Base-by-base conservation (phyloP, 2,888 invertebrate genomes). In the Diarsia mendica region DNA sequence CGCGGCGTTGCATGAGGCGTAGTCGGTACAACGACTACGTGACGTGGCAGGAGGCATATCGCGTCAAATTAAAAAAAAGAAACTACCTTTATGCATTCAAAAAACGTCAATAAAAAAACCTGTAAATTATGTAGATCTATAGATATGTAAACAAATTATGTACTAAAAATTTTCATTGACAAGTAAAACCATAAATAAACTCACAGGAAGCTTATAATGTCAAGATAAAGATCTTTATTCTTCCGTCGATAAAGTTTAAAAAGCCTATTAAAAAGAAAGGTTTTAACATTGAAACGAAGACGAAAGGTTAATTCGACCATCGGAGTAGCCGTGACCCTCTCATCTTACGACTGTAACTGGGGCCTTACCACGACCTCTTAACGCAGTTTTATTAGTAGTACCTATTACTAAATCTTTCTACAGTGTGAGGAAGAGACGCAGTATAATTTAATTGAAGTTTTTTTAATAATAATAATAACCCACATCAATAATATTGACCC, bases 201-300 rank as follows among this genome's bases (percentile, higher is more conserved):
- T 74, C 39, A 58, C 55, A 46, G 80, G n/a, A 53, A 70, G 3
- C 28, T 28, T 64, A 53, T 33, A 80, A 68, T 81, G 23, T 61
- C 65, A 44, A 33, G n/a, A 33, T 61, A 82, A 60, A 33, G 8
- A n/a, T 18, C n/a, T 68, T 23, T 49, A 64, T 67, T 28, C n/a
- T 69, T 72, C 48, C 39, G n/a, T 46, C n/a, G 18, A 72, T 72
- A 67, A 68, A 46, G 20, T 67, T 48, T 44, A 39, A 81, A 44
- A 65, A 65, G n/a, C 28, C n/a, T 67, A 18, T 55, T 63, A 39
- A 69, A 82, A 80, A 72, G 72, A 80, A 80, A 82, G 61, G 68
- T 77, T 66, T 39, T 44, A 23, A n/a, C 67, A 58, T 78, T 78
- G 72, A 23, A 81, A 18, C 18, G 51, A 68, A 28, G 28, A 28